These are phyloP conservation scores for Anastatus disparis DNA, from an alignment of 1,140 invertebrate genomes.

Conservation along the genomic window DNA sequence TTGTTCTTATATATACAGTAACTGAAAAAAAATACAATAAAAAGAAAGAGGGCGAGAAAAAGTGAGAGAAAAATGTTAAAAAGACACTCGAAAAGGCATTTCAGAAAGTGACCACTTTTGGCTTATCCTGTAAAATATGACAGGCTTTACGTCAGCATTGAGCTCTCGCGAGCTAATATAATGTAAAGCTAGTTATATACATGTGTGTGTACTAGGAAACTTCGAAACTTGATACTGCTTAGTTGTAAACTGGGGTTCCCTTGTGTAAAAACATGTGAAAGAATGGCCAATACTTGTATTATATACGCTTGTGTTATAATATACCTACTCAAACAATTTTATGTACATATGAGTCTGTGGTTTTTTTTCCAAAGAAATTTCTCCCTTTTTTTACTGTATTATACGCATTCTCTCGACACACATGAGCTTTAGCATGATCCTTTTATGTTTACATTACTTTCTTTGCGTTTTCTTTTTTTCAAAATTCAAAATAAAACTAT, in stretches of 20 bases:
- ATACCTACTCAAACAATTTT: conserved; percentile 20
- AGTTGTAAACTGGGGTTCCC: not conserved
- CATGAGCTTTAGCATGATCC: not conserved
- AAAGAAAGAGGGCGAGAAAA: conserved; percentile 18
- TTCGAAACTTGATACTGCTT: conserved; percentile 15
- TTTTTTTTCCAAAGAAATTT: not conserved
- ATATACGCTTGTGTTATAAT: no score
- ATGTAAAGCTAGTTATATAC: not conserved
- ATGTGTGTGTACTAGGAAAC: not conserved
- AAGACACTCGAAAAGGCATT: conserved; percentile 23
- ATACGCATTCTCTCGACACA: not conserved
- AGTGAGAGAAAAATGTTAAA: not conserved
- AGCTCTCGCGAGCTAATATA: not conserved
- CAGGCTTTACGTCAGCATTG: not conserved
- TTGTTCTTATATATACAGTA: not conserved
- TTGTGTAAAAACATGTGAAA: conserved; percentile 28
- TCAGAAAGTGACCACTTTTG: conserved; percentile 28
- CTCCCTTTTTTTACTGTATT: not conserved
- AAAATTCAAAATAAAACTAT: no score
- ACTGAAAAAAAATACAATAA: not conserved
- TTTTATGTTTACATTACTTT: not conserved
- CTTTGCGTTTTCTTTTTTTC: not conserved
- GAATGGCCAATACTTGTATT: conserved; percentile 9
- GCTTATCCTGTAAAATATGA: conserved; percentile 32
- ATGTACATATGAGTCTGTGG: not conserved